Evolutionary conservation across 2,888 invertebrate genomes (phyloP).

Genomic region (Amiota communis): DNA sequence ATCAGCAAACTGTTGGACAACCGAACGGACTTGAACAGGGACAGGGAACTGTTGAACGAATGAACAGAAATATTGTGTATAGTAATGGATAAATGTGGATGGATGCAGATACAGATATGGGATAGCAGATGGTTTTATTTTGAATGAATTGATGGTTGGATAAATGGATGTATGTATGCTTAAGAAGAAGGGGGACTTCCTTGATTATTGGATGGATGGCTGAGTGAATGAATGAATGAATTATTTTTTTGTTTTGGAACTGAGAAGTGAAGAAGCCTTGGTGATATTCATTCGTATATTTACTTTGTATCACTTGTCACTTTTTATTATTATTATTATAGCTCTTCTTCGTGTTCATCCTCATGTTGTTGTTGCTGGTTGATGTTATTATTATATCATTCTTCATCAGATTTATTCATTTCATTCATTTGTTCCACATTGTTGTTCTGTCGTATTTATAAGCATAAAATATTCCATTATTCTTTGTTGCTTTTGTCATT

Average conservation of each 20-base stretch:
- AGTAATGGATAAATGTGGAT: background rate
- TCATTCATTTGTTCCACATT: slow-evolving; percentile 52
- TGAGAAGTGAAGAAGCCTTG: slow-evolving; percentile 18
- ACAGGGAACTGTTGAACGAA: no score
- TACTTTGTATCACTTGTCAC: slow-evolving; percentile 69
- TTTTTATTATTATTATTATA: slow-evolving; percentile 50
- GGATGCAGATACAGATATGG: background rate
- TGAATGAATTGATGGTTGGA: no score
- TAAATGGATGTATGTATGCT: no score
- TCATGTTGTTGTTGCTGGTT: slow-evolving; percentile 49
- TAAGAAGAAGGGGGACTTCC: no score
- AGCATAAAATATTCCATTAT: slow-evolving; percentile 64
- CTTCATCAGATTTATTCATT: slow-evolving; percentile 63
- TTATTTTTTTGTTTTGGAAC: no score
- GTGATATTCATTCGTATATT: slow-evolving; percentile 58
- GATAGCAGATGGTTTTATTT: background rate
- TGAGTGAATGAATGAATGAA: background rate
- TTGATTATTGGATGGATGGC: no score
- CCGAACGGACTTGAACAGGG: background rate
- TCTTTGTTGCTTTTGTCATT: slow-evolving; percentile 28
- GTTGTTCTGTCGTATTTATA: slow-evolving; percentile 54
- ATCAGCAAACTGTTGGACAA: slow-evolving; percentile 35
- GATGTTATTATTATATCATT: slow-evolving; percentile 65
- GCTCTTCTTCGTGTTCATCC: slow-evolving; percentile 33
- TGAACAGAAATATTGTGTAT: no score